Evolutionary conservation across 2,888 invertebrate species (phyloP).

Genomic region (Oscheius onirici): DNA sequence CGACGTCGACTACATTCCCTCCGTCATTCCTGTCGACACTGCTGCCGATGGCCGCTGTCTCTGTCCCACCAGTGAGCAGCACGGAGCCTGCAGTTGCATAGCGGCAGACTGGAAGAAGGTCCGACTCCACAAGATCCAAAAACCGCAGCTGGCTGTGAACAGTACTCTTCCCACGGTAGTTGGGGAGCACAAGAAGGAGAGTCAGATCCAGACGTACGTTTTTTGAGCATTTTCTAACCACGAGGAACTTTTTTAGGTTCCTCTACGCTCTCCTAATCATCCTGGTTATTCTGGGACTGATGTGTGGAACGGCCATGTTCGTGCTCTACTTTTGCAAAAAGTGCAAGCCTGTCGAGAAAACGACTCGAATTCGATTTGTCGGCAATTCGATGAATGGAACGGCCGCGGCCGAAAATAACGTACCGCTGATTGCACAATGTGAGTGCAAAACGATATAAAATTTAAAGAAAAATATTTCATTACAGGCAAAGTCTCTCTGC

Average conservation of each 20-base stretch:
- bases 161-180: background rate
- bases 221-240: background rate
- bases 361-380: conserved; percentile 20
- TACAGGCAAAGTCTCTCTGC: conserved; percentile 48
- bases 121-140: conserved; percentile 37
- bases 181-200: conserved; percentile 3
- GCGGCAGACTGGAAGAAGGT: conserved; percentile 70
- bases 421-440: conserved; percentile 26
- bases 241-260: background rate
- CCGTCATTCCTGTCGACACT: conserved; percentile 68
- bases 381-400: conserved; percentile 25
- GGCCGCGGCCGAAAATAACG: background rate
- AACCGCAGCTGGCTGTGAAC: background rate
- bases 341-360: conserved; percentile 11
- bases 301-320: background rate
- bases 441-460: background rate
- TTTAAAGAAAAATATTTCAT: background rate
- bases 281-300: background rate
- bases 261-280: conserved; percentile 1
- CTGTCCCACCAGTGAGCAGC: conserved; percentile 58
- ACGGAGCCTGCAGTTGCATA: conserved; percentile 66
- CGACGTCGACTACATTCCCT: conserved; percentile 64
- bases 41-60: conserved; percentile 64
- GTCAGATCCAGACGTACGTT: conserved; percentile 4
- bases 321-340: conserved; percentile 4